A percentile compares a stretch with the other conserved stretches of the same genome.
Conservation (phyloP, 2,888 invertebrate species). For the Drosophila kanekoi region DNA sequence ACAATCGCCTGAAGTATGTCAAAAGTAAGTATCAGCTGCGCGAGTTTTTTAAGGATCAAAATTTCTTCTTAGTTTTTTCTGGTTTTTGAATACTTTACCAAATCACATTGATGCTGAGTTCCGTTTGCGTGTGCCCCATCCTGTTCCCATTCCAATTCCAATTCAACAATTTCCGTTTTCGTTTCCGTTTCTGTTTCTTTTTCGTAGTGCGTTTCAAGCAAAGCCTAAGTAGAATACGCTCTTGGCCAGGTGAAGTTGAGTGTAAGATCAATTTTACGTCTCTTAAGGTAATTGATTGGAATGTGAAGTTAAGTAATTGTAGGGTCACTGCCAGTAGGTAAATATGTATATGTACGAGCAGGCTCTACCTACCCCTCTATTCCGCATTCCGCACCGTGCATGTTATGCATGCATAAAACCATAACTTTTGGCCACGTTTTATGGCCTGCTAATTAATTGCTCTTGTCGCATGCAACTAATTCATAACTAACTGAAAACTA, state of each 20-base stretch:
- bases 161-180: constrained; percentile 1
- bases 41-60: neutral
- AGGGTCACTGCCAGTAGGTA: constrained; percentile 68
- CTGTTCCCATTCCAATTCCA: neutral
- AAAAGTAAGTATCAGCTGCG: constrained; percentile 83
- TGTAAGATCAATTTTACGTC: constrained; percentile 68
- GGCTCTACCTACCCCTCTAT: neutral
- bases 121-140: neutral
- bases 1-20: constrained; percentile 76
- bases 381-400: constrained; percentile 14
- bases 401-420: constrained; percentile 24
- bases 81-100: neutral
- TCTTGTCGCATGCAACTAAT: constrained; percentile 51
- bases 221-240: constrained; percentile 66
- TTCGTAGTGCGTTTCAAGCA: constrained; percentile 66
- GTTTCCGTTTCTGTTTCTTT: constrained; percentile 22
- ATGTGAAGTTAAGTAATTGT: constrained; percentile 63
- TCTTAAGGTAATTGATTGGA: constrained; percentile 70
- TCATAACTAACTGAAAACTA: constrained; percentile 46
- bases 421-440: constrained; percentile 16
- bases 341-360: constrained; percentile 50
- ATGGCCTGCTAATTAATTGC: constrained; percentile 42
- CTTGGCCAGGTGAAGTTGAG: constrained; percentile 71
- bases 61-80: neutral
- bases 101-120: constrained; percentile 12